Conservation (phyloP, 2,888 invertebrate species). For the Acanthosepion esculentum region DNA sequence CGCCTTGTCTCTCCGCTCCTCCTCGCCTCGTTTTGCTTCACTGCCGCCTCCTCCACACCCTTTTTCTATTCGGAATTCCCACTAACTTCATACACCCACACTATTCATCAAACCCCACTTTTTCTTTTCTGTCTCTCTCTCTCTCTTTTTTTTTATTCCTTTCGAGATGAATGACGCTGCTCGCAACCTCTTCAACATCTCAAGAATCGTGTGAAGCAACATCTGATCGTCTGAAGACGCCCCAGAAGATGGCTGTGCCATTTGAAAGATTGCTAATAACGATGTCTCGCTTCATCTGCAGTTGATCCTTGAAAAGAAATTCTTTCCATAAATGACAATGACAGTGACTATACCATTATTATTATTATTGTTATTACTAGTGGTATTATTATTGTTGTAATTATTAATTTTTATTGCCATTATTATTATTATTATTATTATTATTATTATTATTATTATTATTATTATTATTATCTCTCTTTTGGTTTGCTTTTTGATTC, state of each 20-base stretch:
- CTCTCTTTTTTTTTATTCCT: neutral
- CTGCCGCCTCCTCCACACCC: neutral
- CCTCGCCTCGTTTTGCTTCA: neutral
- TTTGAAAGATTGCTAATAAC: neutral
- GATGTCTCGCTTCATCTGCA: conserved; percentile 18
- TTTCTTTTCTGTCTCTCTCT: too few relatives aligned
- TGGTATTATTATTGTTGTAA: too few relatives aligned
- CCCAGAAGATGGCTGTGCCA: conserved; percentile 33
- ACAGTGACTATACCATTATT: neutral
- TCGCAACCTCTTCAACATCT: neutral
- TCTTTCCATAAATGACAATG: conserved; percentile 22
- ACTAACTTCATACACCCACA: too few relatives aligned
- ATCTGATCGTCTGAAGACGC: conserved; percentile 2
- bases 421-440: too few relatives aligned
- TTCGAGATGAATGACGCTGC: neutral
- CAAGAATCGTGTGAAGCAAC: conserved; percentile 33
- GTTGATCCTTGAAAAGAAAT: conserved; percentile 23
- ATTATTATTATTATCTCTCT: too few relatives aligned
- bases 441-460: too few relatives aligned
- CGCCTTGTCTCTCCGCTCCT: too few relatives aligned
- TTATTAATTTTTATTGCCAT: too few relatives aligned
- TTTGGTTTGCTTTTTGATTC: too few relatives aligned
- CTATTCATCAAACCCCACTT: neutral
- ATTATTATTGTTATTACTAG: neutral
- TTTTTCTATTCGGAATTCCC: neutral